Evolutionary conservation across 2,797 vertebrate genomes (phyloP).

Genomic region (Microctenopoma stevenorrisi): DNA sequence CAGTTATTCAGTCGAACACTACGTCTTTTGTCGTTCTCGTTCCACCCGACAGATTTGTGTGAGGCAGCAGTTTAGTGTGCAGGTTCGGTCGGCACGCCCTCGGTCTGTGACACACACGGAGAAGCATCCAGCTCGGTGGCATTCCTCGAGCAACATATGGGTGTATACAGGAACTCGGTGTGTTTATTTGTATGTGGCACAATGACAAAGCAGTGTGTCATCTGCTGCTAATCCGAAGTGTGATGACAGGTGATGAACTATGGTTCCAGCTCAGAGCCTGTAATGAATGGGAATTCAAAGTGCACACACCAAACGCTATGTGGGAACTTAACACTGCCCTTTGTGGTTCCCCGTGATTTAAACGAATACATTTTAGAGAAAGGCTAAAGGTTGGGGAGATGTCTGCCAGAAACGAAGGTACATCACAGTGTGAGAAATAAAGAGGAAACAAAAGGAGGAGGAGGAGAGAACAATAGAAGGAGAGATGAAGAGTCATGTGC

Average conservation of each 20-base stretch:
- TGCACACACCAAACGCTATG: too few relatives aligned
- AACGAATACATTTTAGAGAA: not conserved
- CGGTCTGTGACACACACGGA: constrained; percentile 18
- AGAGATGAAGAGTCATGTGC: not conserved
- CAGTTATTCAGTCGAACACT: not conserved
- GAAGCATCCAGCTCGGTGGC: constrained; percentile 59
- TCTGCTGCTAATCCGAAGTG: not conserved
- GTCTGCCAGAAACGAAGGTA: not conserved
- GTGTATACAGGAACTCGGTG: constrained; percentile 33
- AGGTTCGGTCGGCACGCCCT: constrained; percentile 54
- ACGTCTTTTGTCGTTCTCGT: not conserved
- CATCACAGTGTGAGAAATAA: not conserved
- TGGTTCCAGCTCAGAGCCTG: constrained; percentile 10
- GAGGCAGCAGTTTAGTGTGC: not conserved
- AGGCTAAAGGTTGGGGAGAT: too few relatives aligned
- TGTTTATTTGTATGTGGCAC: constrained; percentile 23
- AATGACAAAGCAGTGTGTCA: constrained; percentile 30
- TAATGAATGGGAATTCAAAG: not conserved
- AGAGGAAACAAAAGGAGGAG: not conserved
- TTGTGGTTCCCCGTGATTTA: not conserved
- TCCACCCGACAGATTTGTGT: not conserved
- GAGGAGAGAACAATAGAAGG: not conserved
- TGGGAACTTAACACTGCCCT: too few relatives aligned
- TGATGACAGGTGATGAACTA: constrained; percentile 4
- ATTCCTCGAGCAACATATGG: constrained; percentile 65